Conservation (phyloP, 2,888 invertebrate species). For the Dascillus cervinus region DNA sequence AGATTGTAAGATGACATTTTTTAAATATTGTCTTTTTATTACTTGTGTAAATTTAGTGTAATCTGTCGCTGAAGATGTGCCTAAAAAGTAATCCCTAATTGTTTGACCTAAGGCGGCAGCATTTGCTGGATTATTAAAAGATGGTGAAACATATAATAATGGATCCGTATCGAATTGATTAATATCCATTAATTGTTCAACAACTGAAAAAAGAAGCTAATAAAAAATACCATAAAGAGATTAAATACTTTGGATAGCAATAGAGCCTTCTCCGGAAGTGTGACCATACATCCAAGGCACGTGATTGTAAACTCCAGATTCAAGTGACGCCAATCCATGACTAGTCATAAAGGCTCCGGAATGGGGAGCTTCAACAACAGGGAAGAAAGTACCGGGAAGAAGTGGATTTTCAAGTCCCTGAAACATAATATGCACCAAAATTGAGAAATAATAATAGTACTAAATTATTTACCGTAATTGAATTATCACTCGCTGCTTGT, state of each 20-base stretch:
- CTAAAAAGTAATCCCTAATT: not conserved
- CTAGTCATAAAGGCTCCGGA: not conserved
- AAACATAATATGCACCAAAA: too few relatives aligned
- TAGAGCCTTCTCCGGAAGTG: conserved; percentile 1
- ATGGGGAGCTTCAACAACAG: not conserved
- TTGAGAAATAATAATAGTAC: too few relatives aligned
- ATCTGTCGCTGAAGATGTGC: not conserved
- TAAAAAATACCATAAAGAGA: not conserved
- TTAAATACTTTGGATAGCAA: too few relatives aligned
- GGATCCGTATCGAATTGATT: not conserved
- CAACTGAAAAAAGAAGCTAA: not conserved
- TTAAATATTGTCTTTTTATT: too few relatives aligned
- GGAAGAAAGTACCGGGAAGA: too few relatives aligned
- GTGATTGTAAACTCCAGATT: not conserved
- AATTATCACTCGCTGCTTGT: too few relatives aligned
- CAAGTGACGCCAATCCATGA: not conserved
- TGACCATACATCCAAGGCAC: not conserved
- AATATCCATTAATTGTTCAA: not conserved
- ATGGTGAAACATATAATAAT: not conserved
- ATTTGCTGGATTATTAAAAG: not conserved
- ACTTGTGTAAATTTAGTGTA: not conserved
- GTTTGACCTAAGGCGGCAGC: not conserved
- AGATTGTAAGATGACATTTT: not conserved
- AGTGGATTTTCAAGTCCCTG: too few relatives aligned
- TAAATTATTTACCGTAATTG: too few relatives aligned